These are phyloP conservation scores for Eurytoma californica DNA, from an alignment of 2,888 invertebrate species.

Conservation along the genomic window DNA sequence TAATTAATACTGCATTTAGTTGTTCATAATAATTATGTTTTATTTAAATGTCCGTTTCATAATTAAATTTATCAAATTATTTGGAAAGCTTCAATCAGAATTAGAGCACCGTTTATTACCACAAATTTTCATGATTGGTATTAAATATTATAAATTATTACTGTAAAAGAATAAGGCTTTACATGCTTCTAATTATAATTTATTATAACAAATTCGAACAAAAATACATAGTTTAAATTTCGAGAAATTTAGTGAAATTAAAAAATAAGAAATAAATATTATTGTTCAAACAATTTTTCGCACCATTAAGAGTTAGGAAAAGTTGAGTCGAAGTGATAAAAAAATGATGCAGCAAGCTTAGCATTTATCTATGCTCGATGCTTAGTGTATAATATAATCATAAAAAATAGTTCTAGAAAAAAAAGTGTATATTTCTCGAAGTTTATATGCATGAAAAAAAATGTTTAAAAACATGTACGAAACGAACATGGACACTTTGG, in stretches of 20 bases:
- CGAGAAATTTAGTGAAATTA: background rate
- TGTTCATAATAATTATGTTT: too few species aligned
- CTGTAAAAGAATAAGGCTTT: too few species aligned
- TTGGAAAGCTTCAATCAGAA: too few species aligned
- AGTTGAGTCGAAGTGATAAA: conserved; percentile 10
- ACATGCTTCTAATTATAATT: background rate
- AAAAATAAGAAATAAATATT: background rate
- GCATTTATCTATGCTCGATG: conserved; percentile 12
- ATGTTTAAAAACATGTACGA: background rate
- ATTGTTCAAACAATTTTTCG: background rate
- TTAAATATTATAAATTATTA: too few species aligned
- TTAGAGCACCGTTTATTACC: too few species aligned
- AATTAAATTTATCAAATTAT: too few species aligned
- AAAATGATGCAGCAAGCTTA: conserved; percentile 29
- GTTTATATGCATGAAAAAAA: background rate
- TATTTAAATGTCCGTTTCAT: too few species aligned
- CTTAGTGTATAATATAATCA: conserved; percentile 5
- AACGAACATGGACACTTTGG: conserved; percentile 18
- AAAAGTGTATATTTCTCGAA: background rate
- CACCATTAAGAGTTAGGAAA: background rate
- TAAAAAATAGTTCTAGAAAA: background rate
- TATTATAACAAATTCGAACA: background rate
- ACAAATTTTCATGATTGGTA: too few species aligned
- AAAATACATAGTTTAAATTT: background rate
- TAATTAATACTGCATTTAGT: too few species aligned